phyloP scores from a whole-genome alignment of 2,797 vertebrate genomes.

The Buphagus erythrorhynchus region DNA sequence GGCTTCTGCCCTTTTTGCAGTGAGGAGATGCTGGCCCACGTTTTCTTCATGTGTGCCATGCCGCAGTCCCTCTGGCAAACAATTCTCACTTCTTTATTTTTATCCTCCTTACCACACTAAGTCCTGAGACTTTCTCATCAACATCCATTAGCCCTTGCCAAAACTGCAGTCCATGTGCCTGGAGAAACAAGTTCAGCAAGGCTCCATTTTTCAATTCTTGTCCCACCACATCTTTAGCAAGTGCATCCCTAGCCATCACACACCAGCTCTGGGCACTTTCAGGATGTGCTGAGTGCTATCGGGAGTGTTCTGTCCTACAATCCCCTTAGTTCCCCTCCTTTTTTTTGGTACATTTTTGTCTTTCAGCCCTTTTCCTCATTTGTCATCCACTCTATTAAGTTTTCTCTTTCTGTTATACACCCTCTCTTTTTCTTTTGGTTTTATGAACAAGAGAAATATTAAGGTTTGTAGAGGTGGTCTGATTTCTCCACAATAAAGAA shows the following conservation, averaged over 20 bases:
- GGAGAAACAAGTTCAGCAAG: background rate
- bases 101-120: background rate
- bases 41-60: background rate
- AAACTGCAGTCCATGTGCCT: background rate
- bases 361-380: background rate
- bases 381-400: background rate
- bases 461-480: background rate
- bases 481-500: background rate
- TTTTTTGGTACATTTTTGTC: background rate
- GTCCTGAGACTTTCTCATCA: background rate
- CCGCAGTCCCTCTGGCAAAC: background rate
- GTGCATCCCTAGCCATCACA: rapidly evolving
- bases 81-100: background rate
- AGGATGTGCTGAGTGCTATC: background rate
- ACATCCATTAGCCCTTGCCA: background rate
- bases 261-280: background rate
- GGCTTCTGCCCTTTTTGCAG: background rate
- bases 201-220: background rate
- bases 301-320: background rate
- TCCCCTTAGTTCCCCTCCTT: rapidly evolving
- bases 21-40: background rate
- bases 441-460: background rate
- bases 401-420: background rate
- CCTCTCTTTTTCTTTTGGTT: background rate
- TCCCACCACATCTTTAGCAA: background rate